Conservation (phyloP, 2,797 vertebrate species). For the Cichlasoma orientale region DNA sequence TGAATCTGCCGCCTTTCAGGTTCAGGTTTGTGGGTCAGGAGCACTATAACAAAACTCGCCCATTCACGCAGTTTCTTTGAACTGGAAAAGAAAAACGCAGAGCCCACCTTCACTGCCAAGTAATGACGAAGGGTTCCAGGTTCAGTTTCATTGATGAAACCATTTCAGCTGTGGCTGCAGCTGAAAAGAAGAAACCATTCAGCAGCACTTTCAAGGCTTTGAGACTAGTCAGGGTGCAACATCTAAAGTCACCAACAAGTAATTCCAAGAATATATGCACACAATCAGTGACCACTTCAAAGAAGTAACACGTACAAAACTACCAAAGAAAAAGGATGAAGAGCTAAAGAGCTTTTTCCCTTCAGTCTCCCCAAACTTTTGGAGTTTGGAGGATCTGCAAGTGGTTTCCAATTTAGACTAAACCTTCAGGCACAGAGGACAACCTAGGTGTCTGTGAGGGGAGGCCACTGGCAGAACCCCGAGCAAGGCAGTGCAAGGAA, state of each 20-base stretch:
- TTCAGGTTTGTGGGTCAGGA: background rate
- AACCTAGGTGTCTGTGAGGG: background rate
- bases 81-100: background rate
- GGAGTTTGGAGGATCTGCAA: no score
- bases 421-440: background rate
- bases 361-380: no score
- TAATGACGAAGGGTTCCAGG: background rate
- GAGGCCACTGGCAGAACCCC: background rate
- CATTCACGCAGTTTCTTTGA: background rate
- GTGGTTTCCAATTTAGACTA: background rate
- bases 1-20: background rate
- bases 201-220: background rate
- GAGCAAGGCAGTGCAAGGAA: background rate
- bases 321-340: background rate
- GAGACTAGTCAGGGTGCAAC: background rate
- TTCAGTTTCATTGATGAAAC: background rate
- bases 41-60: background rate
- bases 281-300: background rate
- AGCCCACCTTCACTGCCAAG: background rate
- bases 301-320: background rate
- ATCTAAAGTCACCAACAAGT: background rate
- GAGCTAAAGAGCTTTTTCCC: background rate
- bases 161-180: background rate
- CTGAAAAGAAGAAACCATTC: background rate
- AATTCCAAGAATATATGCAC: background rate